Base-by-base conservation (phyloP, 2,113 vertebrate species). In the Rhea americana region DNA sequence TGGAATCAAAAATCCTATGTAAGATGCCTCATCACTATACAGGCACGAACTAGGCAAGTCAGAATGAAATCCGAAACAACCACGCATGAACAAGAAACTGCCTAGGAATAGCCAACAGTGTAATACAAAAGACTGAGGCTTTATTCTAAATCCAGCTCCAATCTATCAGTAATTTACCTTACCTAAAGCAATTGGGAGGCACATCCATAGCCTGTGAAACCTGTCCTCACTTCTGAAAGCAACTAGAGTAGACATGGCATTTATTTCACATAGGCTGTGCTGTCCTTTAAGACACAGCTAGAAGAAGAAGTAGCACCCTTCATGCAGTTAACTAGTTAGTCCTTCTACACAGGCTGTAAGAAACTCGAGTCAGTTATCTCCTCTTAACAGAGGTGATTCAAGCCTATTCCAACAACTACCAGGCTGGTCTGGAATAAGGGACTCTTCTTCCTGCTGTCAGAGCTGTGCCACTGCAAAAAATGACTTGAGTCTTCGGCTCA, bases 1-100 rank as follows among this genome's bases (percentile, higher is more conserved):
- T 3, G 15, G 56, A 88, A 82, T 61, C 88, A 96, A 96, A 91
- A 94, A 90, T 90, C 59, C 86, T 90, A 84, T 84, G 56, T 39
- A 75, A 75, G 84, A 92, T 92, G 56, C 61, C 68, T 88, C 83
- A 78, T 47, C 61, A 41, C 43, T 78, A 83, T 24, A 88, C 14
- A 90, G 61, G 70, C 90, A 91, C 2, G 76, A 96, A 75, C 73
- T 61, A 93, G 83, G 70, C 85, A 71, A 87, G 79, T 35, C 50
- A 87, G 39, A 35, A 85, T 92, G 65, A 90, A 94, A 92, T 9
- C 0, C 0, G 74, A 87, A 91, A 20, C 72, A 84, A 55, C 41
- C 51, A 66, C 12, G 77, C 17, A 25, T 0, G 4, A 87, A 66
- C 0, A 0, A 45, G 24, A 90, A 91, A 56, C 25, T 19, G 24